A percentile compares a stretch with the other conserved stretches of the same genome.
These are phyloP conservation scores for Montipora capricornis DNA, from an alignment of 64 coral and sea anemone species.

Conservation along the genomic window DNA sequence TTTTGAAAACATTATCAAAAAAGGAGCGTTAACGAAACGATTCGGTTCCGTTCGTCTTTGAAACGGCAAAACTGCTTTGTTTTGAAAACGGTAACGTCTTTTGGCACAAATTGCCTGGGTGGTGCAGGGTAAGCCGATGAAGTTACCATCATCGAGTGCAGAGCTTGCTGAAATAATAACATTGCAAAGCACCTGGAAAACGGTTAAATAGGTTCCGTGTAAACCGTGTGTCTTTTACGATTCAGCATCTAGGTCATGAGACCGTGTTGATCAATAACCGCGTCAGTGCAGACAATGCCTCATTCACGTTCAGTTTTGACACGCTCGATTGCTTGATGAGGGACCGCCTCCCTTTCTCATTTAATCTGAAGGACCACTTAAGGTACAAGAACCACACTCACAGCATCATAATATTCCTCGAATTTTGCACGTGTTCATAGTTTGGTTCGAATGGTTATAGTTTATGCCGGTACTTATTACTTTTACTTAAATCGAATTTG, in stretches of 20 bases:
- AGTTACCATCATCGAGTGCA: neutral
- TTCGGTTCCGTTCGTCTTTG: constrained; percentile 39
- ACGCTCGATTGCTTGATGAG: neutral
- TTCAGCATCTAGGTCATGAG: neutral
- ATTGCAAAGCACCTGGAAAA: constrained; percentile 11
- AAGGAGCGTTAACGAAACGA: constrained; percentile 34
- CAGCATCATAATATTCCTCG: neutral
- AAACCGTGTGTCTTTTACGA: neutral
- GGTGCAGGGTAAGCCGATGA: neutral
- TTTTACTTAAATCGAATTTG: neutral
- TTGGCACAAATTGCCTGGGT: constrained; percentile 7
- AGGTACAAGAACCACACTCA: neutral
- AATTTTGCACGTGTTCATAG: neutral
- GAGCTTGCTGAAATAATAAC: neutral
- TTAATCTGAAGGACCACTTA: neutral
- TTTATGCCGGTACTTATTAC: neutral
- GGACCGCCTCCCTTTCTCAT: neutral
- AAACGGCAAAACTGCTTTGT: constrained; percentile 13
- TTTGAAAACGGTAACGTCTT: constrained; percentile 47
- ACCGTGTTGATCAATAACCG: constrained; percentile 8
- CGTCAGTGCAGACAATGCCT: neutral
- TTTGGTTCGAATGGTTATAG: neutral
- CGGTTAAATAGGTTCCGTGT: constrained; percentile 9
- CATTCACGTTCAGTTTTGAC: constrained; percentile 6
- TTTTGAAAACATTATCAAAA: neutral